A percentile compares a stretch with the other conserved stretches of the same genome.
These are phyloP conservation scores for Gnathonemus echidnorhynchus DNA, from an alignment of 2,113 vertebrate species.

Conservation along the genomic window DNA sequence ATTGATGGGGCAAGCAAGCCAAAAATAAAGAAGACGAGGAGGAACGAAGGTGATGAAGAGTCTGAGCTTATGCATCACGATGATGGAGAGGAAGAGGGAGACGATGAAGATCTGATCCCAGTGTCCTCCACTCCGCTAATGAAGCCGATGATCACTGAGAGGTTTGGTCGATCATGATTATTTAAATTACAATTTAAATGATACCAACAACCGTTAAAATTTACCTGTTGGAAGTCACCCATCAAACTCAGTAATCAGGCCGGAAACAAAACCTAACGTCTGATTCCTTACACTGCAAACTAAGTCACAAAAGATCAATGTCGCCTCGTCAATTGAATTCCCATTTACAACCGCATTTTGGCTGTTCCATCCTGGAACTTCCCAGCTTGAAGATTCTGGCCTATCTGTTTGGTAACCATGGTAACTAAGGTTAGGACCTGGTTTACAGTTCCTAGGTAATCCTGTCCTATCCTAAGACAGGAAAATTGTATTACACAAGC, in stretches of 20 bases:
- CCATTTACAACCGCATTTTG: neutral
- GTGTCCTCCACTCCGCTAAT: slow-evolving; percentile 78
- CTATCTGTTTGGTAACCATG: neutral
- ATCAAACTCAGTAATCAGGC: neutral
- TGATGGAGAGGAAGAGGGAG: slow-evolving; percentile 77
- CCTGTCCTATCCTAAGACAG: neutral
- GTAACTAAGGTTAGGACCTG: neutral
- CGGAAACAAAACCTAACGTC: neutral
- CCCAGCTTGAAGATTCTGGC: neutral
- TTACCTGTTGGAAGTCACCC: neutral
- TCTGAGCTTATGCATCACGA: slow-evolving; percentile 84
- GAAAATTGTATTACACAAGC: neutral
- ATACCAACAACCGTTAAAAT: neutral
- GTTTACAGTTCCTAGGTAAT: neutral
- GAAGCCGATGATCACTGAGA: slow-evolving; percentile 90
- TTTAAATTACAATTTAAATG: too few relatives aligned
- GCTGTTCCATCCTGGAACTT: neutral
- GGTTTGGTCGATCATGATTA: slow-evolving; percentile 41
- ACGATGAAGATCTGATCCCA: slow-evolving; percentile 69
- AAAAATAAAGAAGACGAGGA: slow-evolving; percentile 59
- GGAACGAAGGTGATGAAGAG: slow-evolving; percentile 71
- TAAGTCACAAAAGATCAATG: neutral
- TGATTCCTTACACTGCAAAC: neutral
- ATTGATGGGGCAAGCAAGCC: slow-evolving; percentile 68
- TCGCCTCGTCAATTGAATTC: neutral